Conservation (phyloP, 1,140 invertebrate genomes). For the Euborellia annulipes region DNA sequence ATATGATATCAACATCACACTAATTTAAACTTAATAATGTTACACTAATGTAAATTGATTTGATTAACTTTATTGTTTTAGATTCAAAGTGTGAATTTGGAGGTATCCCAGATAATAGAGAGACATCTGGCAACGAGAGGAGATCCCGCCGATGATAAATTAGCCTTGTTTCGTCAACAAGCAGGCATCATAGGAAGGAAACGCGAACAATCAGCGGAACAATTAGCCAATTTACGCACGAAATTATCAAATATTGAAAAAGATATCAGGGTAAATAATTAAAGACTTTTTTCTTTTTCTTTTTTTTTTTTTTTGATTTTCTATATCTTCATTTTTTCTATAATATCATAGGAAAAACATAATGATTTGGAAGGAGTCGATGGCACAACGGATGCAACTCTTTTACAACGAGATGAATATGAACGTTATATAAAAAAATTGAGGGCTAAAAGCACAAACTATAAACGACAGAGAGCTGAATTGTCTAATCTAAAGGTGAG, state of each 20-base stretch:
- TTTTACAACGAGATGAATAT: constrained; percentile 64
- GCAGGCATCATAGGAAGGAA: constrained; percentile 61
- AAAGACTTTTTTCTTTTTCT: too few relatives aligned
- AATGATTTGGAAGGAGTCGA: constrained; percentile 29
- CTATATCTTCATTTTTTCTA: too few relatives aligned
- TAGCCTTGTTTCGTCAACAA: constrained; percentile 69
- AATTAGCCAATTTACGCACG: constrained; percentile 43
- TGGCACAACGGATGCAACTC: constrained; percentile 38
- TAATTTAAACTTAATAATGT: too few relatives aligned
- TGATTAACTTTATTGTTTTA: too few relatives aligned
- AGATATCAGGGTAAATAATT: constrained; percentile 26
- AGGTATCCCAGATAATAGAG: constrained; percentile 41
- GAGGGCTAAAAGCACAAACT: constrained; percentile 57
- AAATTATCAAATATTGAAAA: constrained; percentile 39
- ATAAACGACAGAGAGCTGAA: constrained; percentile 61
- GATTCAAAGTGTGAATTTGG: constrained; percentile 41
- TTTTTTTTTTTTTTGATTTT: too few relatives aligned
- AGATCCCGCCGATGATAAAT: constrained; percentile 48
- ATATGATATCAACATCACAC: too few relatives aligned
- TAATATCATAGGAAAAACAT: constrained; percentile 28
- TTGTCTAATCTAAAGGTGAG: constrained; percentile 50
- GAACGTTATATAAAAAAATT: constrained; percentile 67
- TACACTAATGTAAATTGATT: too few relatives aligned
- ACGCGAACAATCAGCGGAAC: constrained; percentile 54
- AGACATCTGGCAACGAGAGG: constrained; percentile 28